These are phyloP conservation scores for Pocillopora meandrina DNA, from an alignment of 92 coral and sea anemone species.

Conservation along the genomic window DNA sequence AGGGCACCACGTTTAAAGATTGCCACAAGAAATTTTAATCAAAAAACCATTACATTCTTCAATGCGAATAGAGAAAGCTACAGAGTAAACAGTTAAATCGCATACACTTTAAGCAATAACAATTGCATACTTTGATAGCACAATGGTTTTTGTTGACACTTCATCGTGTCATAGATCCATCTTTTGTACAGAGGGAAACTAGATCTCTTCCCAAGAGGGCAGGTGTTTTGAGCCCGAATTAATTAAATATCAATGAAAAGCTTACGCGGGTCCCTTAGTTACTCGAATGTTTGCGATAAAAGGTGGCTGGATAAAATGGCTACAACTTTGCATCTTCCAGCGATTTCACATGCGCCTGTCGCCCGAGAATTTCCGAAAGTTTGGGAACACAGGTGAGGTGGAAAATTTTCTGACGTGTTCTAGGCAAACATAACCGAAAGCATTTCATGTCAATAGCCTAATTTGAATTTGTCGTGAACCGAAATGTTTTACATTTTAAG, in stretches of 20 bases:
- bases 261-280: conserved; percentile 24
- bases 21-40: too few species aligned
- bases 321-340: conserved; percentile 23
- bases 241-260: conserved; percentile 41
- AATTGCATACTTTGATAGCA: background rate
- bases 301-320: conserved; percentile 23
- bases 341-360: conserved; percentile 25
- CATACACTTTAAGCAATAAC: background rate
- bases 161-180: background rate
- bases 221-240: conserved; percentile 38
- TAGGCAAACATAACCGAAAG: background rate
- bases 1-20: too few species aligned
- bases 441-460: background rate
- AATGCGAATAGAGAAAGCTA: too few species aligned
- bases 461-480: background rate
- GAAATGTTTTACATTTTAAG: background rate
- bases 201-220: conserved; percentile 35
- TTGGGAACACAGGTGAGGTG: conserved; percentile 58
- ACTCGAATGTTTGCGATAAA: conserved; percentile 33
- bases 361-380: conserved; percentile 51
- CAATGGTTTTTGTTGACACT: conserved; percentile 7
- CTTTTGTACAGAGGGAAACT: background rate
- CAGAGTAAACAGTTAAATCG: background rate
- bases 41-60: too few species aligned
- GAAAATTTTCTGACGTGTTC: background rate